Evolutionary conservation across 1,140 invertebrate species (phyloP), one percentile per base, ranked within the genome.

Genomic region (Chrysoperla carnea): DNA sequence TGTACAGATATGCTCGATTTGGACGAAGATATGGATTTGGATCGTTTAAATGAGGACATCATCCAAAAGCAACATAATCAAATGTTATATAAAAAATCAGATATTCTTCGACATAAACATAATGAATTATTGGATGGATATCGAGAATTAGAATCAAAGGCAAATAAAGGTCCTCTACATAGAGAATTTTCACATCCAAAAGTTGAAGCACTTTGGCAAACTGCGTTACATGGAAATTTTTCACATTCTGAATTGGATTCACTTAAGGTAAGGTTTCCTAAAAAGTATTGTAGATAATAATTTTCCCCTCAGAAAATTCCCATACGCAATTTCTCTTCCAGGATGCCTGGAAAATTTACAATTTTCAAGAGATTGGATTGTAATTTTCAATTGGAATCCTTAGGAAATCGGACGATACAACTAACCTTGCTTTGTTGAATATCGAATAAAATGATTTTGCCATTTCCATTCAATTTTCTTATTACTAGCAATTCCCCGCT

Each of bases 181-280:
- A 76, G 75, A 56, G 85, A 91, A 49, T 94, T 95, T 59, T 70
- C 85, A 13, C 88, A 94, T 54, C 81, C 82, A 0, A 85, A 87
- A 66, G 88, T 93, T 3, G 78, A 88, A 60, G 78, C 76, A 6
- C 62, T 95, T 27, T 95, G 89, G 89, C 74, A 73, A 49, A 63
- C 85, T 37, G 90, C 88, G 1, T 54, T 79, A 9, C 70, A 79
- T 46, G 73, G 75, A 23, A 81, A 88, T 58, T 93, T 94, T 58
- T 76, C 77, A 35, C 60, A 72, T 6, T 72, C 81, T 49, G 88
- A 94, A 68, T 60, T 93, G 7, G 72, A 76, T 46, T 89, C 87
- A 4, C 68, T 95, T 36, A 83, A 81, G 66, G 80, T 85, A 60
- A 11, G 31, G 6, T 23, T n/a, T n/a, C n/a, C n/a, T n/a, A n/a